Evolutionary conservation across 1,140 invertebrate species (phyloP).

Genomic region (Chironomus tepperi): DNA sequence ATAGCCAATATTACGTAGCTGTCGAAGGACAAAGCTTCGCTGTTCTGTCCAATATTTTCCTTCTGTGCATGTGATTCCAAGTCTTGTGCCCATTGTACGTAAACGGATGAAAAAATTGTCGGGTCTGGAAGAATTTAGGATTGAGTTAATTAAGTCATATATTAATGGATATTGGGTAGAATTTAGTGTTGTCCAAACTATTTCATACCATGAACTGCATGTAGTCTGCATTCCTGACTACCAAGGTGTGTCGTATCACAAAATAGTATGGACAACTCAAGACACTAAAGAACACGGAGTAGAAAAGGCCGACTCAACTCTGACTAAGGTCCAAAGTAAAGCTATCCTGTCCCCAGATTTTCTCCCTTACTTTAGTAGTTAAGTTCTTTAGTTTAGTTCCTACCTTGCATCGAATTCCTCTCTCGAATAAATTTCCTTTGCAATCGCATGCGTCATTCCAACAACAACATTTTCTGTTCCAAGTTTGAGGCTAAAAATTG

Average conservation of each 20-base stretch:
- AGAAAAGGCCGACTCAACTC: too few relatives aligned
- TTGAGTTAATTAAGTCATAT: neutral
- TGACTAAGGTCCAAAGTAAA: too few relatives aligned
- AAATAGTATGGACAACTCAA: too few relatives aligned
- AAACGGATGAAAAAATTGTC: slow-evolving; percentile 61
- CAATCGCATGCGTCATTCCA: slow-evolving; percentile 48
- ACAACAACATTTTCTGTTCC: slow-evolving; percentile 52
- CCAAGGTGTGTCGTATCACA: too few relatives aligned
- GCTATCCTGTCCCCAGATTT: too few relatives aligned
- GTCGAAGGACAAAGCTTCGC: slow-evolving; percentile 58
- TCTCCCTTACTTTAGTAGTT: too few relatives aligned
- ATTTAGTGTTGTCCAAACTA: too few relatives aligned
- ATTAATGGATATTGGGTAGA: too few relatives aligned
- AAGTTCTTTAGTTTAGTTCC: too few relatives aligned
- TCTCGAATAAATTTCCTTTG: slow-evolving; percentile 50
- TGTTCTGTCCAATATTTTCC: slow-evolving; percentile 67
- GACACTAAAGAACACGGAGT: too few relatives aligned
- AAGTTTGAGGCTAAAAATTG: slow-evolving; percentile 56
- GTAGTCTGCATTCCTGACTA: too few relatives aligned
- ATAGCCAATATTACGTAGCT: slow-evolving; percentile 62
- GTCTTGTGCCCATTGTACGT: slow-evolving; percentile 55
- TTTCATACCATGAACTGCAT: too few relatives aligned
- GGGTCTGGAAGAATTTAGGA: slow-evolving; percentile 42
- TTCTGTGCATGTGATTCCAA: slow-evolving; percentile 64
- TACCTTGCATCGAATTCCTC: slow-evolving; percentile 58